These are phyloP conservation scores for Lagopus muta DNA, from an alignment of 2,113 vertebrate species.

Conservation along the genomic window DNA sequence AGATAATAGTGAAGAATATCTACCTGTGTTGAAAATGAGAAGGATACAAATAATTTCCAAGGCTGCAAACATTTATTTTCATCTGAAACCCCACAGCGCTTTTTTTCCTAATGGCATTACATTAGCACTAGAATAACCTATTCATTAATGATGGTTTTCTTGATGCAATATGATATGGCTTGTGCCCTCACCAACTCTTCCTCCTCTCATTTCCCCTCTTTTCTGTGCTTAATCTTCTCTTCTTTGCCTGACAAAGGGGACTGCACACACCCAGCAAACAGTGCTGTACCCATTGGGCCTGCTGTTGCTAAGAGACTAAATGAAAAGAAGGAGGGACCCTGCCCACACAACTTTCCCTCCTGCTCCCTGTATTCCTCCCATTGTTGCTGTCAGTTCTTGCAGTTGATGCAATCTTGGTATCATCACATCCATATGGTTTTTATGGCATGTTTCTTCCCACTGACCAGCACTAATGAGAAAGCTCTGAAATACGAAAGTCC, in stretches of 20 bases:
- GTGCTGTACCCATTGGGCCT: background rate
- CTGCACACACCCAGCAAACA: background rate
- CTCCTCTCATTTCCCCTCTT: background rate
- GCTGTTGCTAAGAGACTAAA: slow-evolving; percentile 51
- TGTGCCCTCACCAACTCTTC: background rate
- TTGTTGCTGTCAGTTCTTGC: background rate
- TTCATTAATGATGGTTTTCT: fast-evolving
- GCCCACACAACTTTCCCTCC: background rate
- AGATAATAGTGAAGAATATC: background rate
- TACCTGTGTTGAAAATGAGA: background rate
- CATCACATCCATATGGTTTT: background rate
- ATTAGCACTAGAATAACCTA: background rate
- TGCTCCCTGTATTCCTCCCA: background rate
- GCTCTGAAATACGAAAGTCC: background rate
- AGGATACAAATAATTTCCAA: background rate
- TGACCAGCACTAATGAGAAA: background rate
- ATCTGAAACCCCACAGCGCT: background rate
- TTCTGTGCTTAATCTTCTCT: background rate
- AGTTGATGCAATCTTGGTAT: background rate
- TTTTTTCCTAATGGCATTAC: background rate
- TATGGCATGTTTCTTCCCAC: background rate
- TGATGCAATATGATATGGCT: background rate
- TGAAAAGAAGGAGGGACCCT: background rate
- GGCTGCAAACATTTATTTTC: background rate
- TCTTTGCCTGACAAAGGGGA: background rate